A percentile compares a stretch with the other conserved stretches of the same genome.
phyloP scores from a whole-genome alignment of 2,113 vertebrate genomes.

The Smithornis capensis region DNA sequence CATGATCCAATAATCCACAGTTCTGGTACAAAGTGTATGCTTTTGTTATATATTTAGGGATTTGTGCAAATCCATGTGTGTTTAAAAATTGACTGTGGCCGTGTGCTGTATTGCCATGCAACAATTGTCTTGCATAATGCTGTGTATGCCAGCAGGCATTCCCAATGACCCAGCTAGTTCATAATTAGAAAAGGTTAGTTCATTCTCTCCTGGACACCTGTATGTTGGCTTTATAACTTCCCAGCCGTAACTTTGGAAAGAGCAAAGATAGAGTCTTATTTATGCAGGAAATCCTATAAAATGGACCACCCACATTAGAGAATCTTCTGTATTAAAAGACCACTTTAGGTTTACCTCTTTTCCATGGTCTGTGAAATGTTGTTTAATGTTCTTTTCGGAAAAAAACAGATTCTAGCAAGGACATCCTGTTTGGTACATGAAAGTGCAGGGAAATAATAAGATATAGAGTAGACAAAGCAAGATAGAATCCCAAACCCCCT shows the following conservation, averaged over 20 bases:
- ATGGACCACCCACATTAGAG: neutral
- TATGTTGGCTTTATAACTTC: neutral
- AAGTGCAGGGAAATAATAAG: no score
- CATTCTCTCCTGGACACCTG: slow-evolving; percentile 5
- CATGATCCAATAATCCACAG: neutral
- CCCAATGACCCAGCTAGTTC: neutral
- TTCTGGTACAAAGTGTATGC: neutral
- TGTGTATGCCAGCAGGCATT: neutral
- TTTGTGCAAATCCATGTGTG: neutral
- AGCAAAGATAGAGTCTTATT: neutral
- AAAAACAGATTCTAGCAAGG: no score
- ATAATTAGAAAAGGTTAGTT: slow-evolving; percentile 18
- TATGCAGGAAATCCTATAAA: neutral
- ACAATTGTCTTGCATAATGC: neutral
- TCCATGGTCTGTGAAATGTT: no score
- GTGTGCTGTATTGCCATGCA: neutral
- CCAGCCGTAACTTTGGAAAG: slow-evolving; percentile 1
- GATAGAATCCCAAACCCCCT: no score
- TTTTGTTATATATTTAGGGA: neutral
- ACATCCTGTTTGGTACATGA: no score
- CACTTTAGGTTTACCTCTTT: neutral
- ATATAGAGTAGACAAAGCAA: no score
- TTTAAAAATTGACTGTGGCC: neutral
- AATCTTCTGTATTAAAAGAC: neutral
- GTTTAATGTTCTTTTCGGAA: no score